Base-by-base conservation (phyloP, 2,888 invertebrate species). In the Leptarthrus brevirostris region DNA sequence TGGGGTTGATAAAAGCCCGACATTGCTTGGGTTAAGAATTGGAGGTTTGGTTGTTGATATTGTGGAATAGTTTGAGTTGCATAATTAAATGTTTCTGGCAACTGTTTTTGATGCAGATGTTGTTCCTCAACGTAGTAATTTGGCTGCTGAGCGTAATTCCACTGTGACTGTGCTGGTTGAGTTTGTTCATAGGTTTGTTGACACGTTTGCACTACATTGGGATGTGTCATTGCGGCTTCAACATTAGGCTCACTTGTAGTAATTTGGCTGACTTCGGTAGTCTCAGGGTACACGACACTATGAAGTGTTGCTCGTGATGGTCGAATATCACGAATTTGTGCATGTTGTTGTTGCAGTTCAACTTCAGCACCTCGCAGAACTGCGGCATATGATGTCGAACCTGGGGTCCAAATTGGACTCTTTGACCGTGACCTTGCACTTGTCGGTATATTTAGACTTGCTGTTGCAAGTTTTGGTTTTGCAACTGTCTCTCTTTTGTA, bases 311-410 rank as follows among this genome's bases (percentile, higher is more conserved):
- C 49, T 3, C 8, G 22, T 30, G 61, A 6, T 53, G 61, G 24
- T 66, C 20, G 70, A 24, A 47, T 47, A 1, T 74, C 66, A 12
- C 34, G 76, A 16, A 77, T 76, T 75, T 76, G 54, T 20, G 26
- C 49, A 1, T 72, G 36, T 56, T 72, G 49, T 56, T 79, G 78
- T 24, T 81, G 74, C 3, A 81, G 80, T 71, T 83, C 82, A 16
- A 84, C 69, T 77, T 84, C 84, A 80, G 86, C 82, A 6, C 93
- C 93, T 78, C 90, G 89, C 75, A 94, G 87, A 77, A 94, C 91
- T 84, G 93, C 93, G 58, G 94, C 93, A 83, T 94, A 94, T 56
- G 93, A 90, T 58, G 92, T 89, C 22, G 90, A 90, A 30, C 92
- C 92, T 2, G 90, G 91, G 52, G 87, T 82, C 93, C 93, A 93